These are phyloP conservation scores for Myiopsitta monachus DNA, from an alignment of 2,113 vertebrate species.

Conservation along the genomic window DNA sequence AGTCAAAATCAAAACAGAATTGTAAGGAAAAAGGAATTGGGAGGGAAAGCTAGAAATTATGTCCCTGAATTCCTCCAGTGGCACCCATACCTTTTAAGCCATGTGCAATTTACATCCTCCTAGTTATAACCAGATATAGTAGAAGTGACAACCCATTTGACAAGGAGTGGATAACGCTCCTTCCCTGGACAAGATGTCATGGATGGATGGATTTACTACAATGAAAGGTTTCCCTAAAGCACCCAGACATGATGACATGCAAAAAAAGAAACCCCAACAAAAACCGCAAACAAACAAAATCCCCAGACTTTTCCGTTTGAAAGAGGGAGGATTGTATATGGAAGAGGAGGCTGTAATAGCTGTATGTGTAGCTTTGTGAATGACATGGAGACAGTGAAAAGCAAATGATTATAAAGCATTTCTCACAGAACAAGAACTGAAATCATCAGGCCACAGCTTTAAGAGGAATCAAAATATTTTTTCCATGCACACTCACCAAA, in stretches of 20 bases:
- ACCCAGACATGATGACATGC: background rate
- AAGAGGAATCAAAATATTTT: background rate
- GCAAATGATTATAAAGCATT: background rate
- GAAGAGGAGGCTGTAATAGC: background rate
- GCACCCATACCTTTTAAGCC: background rate
- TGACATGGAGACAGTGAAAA: background rate
- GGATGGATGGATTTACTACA: background rate
- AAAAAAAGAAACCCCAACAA: background rate
- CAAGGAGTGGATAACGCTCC: fast-evolving
- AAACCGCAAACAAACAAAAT: fast-evolving
- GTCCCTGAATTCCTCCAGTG: background rate
- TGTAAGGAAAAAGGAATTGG: background rate
- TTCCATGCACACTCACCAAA: background rate
- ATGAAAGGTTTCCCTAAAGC: background rate
- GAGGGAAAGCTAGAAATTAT: background rate
- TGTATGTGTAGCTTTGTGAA: background rate
- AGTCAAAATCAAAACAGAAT: background rate
- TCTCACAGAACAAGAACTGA: background rate
- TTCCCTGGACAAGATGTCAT: background rate
- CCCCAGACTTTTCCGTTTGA: background rate
- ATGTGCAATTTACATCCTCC: background rate
- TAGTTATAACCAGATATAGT: background rate
- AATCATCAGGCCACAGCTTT: background rate
- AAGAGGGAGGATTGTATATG: background rate
- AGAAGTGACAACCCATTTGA: background rate